phyloP scores from a whole-genome alignment of 2,797 vertebrate species.

The Arctocebus calabarensis region DNA sequence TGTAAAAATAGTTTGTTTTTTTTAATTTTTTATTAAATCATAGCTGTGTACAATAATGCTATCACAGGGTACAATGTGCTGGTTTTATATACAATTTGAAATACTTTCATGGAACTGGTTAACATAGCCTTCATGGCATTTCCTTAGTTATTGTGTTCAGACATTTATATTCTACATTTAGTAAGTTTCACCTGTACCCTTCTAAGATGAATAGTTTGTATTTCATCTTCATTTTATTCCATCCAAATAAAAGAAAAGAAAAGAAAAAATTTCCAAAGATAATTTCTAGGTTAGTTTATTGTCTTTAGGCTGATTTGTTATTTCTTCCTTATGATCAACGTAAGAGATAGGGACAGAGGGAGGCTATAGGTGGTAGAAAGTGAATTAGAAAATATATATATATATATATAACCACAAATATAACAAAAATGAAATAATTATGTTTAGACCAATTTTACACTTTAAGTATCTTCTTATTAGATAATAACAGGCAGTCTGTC shows the following conservation, averaged over 20 bases:
- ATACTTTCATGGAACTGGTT: too few species aligned
- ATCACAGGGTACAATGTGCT: too few species aligned
- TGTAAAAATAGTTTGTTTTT: constrained; percentile 20
- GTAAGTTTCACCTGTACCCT: too few species aligned
- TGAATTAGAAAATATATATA: not conserved
- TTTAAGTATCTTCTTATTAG: not conserved
- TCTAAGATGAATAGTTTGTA: not conserved
- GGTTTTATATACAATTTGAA: too few species aligned
- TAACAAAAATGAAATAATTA: not conserved
- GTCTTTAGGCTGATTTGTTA: not conserved
- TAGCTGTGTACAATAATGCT: too few species aligned
- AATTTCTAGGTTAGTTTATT: not conserved
- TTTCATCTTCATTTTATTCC: not conserved
- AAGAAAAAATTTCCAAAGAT: not conserved
- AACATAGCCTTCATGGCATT: too few species aligned
- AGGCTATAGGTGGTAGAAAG: not conserved
- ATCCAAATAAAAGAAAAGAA: not conserved
- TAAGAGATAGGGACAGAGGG: not conserved
- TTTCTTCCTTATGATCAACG: not conserved
- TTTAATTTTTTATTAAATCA: too few species aligned
- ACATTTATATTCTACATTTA: too few species aligned
- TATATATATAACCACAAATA: not conserved
- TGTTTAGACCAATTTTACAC: not conserved
- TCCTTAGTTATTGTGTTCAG: too few species aligned
- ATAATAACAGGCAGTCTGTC: not conserved